These are phyloP conservation scores for Illadopsis cleaveri DNA, from an alignment of 2,113 vertebrate genomes.

Conservation along the genomic window DNA sequence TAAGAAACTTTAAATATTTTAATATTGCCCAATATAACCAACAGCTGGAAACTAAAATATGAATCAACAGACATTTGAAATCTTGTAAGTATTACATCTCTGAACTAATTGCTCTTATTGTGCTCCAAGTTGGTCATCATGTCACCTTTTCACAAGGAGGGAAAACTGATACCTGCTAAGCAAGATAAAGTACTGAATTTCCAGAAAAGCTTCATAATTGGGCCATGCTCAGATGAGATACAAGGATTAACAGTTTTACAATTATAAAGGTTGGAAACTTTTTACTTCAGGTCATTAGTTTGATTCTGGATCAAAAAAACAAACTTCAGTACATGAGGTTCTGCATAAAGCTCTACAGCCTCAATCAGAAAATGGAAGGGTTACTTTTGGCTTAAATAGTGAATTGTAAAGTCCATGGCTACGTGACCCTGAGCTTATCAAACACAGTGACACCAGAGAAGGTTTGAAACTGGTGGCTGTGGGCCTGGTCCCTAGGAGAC, in stretches of 20 bases:
- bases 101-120: not conserved
- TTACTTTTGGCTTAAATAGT: not conserved
- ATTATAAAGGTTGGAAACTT: not conserved
- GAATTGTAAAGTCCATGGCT: not conserved
- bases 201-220: not conserved
- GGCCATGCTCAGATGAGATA: not conserved
- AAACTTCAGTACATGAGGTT: not conserved
- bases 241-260: not conserved
- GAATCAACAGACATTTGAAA: constrained; percentile 11
- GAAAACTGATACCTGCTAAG: not conserved
- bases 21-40: constrained; percentile 37
- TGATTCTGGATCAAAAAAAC: not conserved
- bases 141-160: not conserved
- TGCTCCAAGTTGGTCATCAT: not conserved
- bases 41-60: constrained; percentile 43
- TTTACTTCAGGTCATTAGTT: not conserved
- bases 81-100: not conserved
- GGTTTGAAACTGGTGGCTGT: not conserved
- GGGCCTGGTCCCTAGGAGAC: not conserved
- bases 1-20: constrained; percentile 28
- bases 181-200: not conserved
- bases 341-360: not conserved
- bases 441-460: not conserved
- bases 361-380: not conserved
- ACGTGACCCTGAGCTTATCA: not conserved